phyloP scores from a whole-genome alignment of 2,888 invertebrate species.

The Diarsia dahlii region DNA sequence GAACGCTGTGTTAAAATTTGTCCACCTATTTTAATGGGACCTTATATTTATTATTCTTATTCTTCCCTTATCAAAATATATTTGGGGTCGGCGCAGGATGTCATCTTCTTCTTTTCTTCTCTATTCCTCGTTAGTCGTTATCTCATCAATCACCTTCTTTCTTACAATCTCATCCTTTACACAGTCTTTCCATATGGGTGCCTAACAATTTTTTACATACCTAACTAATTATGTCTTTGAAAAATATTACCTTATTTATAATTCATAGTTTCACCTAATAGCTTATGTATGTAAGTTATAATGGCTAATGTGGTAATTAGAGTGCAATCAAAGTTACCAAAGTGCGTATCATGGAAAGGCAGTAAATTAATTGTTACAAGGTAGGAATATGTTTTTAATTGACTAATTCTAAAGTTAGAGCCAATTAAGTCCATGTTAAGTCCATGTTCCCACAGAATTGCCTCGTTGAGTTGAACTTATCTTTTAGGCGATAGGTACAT shows the following conservation, averaged over 20 bases:
- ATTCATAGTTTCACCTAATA: neutral
- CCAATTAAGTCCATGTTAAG: constrained; percentile 61
- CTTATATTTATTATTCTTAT: no score
- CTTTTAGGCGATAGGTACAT: constrained; percentile 64
- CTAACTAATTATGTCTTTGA: neutral
- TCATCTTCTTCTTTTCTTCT: no score
- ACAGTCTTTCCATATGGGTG: neutral
- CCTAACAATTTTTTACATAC: neutral
- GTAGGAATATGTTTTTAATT: constrained; percentile 53
- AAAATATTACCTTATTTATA: neutral
- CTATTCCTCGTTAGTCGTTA: no score
- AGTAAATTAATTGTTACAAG: constrained; percentile 47
- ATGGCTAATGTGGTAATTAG: constrained; percentile 22
- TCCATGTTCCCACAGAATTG: constrained; percentile 64
- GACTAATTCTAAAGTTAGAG: constrained; percentile 57
- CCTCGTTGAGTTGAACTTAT: constrained; percentile 50
- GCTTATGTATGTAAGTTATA: constrained; percentile 6
- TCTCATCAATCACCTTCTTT: no score
- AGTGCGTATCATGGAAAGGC: constrained; percentile 33
- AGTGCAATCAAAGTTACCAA: constrained; percentile 33
- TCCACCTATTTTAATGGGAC: no score
- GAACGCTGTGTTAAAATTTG: no score
- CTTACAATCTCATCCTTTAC: no score
- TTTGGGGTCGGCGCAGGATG: no score
- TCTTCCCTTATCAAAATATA: no score